A percentile compares a stretch with the other conserved stretches of the same genome.
Conservation (phyloP, 2,888 invertebrate species). For the Clunio marinus region DNA sequence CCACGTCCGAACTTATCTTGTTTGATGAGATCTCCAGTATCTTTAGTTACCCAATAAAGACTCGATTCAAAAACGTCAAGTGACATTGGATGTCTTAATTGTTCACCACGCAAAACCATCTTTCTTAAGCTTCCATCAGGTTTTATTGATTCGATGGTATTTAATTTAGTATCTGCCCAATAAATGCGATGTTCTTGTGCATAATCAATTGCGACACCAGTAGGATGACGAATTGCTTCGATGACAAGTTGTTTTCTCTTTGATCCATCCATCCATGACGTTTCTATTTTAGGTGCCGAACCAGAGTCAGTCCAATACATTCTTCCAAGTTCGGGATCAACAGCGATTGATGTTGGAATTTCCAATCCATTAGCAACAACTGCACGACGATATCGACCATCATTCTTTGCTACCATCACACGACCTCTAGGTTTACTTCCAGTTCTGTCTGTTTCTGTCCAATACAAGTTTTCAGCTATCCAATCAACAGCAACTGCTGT, state of each 20-base stretch:
- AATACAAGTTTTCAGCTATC: conserved; percentile 88
- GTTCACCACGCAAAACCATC: conserved; percentile 67
- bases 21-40: conserved; percentile 77
- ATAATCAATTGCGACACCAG: conserved; percentile 86
- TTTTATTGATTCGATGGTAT: conserved; percentile 80
- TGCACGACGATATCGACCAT: conserved; percentile 82
- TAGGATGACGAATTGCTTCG: conserved; percentile 78
- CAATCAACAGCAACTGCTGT: conserved; percentile 91
- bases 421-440: conserved; percentile 71
- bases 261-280: conserved; percentile 95
- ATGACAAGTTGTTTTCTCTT: conserved; percentile 76
- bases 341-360: conserved; percentile 80
- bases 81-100: conserved; percentile 73
- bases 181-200: conserved; percentile 84
- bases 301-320: conserved; percentile 96
- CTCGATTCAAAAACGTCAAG: conserved; percentile 92
- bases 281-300: conserved; percentile 86
- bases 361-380: conserved; percentile 75
- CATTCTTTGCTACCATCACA: conserved; percentile 82
- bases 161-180: conserved; percentile 93
- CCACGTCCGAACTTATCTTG: conserved; percentile 98
- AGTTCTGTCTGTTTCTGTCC: conserved; percentile 80
- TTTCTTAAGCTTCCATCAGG: conserved; percentile 75
- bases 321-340: conserved; percentile 79
- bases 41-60: conserved; percentile 88